A percentile compares a stretch with the other conserved stretches of the same genome.
phyloP scores from a whole-genome alignment of 2,797 vertebrate genomes.

The Trachops cirrhosus region DNA sequence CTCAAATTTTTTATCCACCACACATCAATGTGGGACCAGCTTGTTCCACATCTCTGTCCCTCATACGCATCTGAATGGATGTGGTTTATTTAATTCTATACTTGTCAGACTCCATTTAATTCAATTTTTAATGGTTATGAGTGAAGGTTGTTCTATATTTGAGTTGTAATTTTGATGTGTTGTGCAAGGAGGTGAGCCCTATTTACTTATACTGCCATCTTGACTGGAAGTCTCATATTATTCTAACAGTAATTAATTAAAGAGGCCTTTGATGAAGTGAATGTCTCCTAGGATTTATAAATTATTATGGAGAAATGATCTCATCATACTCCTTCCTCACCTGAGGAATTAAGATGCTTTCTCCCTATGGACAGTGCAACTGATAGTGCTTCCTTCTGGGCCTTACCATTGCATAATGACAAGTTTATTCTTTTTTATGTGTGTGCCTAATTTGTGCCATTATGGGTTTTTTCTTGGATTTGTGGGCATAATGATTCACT shows the following conservation, averaged over 20 bases:
- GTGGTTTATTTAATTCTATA: background rate
- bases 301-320: background rate
- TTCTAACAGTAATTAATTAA: background rate
- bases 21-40: background rate
- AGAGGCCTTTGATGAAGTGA: background rate
- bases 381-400: background rate
- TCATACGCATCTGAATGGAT: background rate
- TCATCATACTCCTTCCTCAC: background rate
- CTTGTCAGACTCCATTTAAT: background rate
- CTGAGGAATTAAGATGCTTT: background rate
- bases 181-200: background rate
- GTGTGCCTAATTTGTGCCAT: background rate
- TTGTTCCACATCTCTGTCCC: background rate
- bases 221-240: background rate
- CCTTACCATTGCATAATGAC: background rate
- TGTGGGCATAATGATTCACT: background rate
- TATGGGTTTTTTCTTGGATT: background rate
- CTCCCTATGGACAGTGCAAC: background rate
- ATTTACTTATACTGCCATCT: background rate
- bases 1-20: too few relatives aligned
- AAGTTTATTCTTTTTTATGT: background rate
- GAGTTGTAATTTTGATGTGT: background rate
- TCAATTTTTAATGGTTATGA: background rate
- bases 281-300: background rate
- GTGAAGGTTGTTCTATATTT: background rate